Evolutionary conservation across 1,140 invertebrate species (phyloP), one percentile per base, ranked within the genome.

Genomic region (Drosophila suzukii): DNA sequence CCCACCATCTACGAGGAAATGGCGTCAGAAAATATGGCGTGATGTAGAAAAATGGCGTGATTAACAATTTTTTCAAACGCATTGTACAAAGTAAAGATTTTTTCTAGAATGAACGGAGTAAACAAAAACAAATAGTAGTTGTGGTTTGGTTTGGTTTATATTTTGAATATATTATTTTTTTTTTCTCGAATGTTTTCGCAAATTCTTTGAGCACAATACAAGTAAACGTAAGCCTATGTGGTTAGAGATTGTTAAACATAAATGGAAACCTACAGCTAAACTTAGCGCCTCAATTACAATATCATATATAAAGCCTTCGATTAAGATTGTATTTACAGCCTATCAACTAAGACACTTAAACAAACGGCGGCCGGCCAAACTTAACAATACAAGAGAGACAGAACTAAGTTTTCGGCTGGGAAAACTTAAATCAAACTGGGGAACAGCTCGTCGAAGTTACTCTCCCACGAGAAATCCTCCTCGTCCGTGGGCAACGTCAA

Each of bases 401-500:
- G 27, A 51, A 51, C n/a, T 1, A 7, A 10, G 47, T 49, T 49
- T 49, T 8, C 46, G 63, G 65, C 36, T 15, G 12, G 53, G 43
- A 78, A 75, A 80, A 84, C 17, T 75, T 63, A 91, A 27, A 91
- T 79, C 55, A 91, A 81, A 76, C 68, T 91, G 60, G 90, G 90
- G 36, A 91, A 91, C 32, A 91, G 65, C 32, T 91, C 90, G 44
- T 90, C 88, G 30, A 91, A 86, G 60, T 84, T 89, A 54, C 76
- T 82, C 32, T 91, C 70, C 90, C 90, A 91, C 15, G 59, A 54
- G 32, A 91, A 90, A 38, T 89, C 86, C 11, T 91, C 90, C 10
- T 78, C 81, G 2, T 75, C 78, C 12, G 47, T 55, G 36, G 71
- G 62, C 51, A 78, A 34, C 1, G 70, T 75, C 6, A 30, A 34